Base-by-base conservation (phyloP, 2,888 invertebrate species). In the Polymixis flavicincta region DNA sequence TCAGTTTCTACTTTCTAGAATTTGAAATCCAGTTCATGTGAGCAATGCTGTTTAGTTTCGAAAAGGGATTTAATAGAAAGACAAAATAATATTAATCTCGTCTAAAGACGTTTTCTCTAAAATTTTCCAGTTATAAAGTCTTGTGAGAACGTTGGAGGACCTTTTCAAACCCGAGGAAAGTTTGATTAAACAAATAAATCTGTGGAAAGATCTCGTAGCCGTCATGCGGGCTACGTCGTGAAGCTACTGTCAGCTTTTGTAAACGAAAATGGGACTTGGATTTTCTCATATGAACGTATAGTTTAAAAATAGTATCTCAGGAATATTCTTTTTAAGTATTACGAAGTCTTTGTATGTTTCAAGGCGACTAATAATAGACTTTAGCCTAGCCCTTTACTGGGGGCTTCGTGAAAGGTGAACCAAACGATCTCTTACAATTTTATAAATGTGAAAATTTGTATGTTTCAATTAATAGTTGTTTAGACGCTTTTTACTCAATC, bases 161-260 rank as follows among this genome's bases (percentile, higher is more conserved):
- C 55, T 66, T 42, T 63, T 55, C 54, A 61, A 32, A 67, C 37
- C 37, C 61, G 52, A 50, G 57, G 65, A 59, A 57, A 78, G n/a
- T 78, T 82, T 82, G 63, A 72, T 76, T 74, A 75, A 79, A 72
- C 59, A 63, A 72, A 82, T 78, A 79, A 82, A 82, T 82, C 76
- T 50, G 25, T 3, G 13, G 14, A 57, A 61, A 76, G 60, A 82
- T 76, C 63, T 72, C 50, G 17, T 76, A 25, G 28, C 48, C 54
- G 55, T 52, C 71, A 79, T 79, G 76, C 76, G 76, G 70, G 82
- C 61, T 68, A n/a, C 25, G 45, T 70, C 79, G 63, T 72, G 37
- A 79, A 75, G 48, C 59, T 63, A 82, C 67, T 57, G 50, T 57
- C n/a, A 64, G 70, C 48, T 64, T 80, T 74, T 71, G 67, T 50